Conservation (phyloP, 2,888 invertebrate genomes). For the Agonopterix heracliana region DNA sequence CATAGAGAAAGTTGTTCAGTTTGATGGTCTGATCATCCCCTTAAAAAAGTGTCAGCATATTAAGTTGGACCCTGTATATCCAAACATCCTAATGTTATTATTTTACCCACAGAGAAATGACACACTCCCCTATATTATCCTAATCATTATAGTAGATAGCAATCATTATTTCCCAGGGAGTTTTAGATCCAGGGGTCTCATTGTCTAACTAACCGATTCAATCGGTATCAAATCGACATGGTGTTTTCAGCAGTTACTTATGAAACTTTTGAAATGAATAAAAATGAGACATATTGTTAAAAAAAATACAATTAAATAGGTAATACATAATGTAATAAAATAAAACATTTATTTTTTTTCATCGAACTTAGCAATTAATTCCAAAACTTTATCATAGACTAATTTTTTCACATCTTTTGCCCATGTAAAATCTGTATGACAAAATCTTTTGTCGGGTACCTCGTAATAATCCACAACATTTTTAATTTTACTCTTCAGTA, state of each 20-base stretch:
- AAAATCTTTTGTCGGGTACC: conserved; percentile 23
- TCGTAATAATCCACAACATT: conserved; percentile 33
- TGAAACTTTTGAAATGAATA: conserved; percentile 28
- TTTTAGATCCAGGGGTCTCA: conserved; percentile 48
- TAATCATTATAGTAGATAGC: conserved; percentile 29
- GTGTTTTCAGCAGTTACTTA: conserved; percentile 48
- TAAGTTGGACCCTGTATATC: no score
- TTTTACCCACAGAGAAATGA: no score
- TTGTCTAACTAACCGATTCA: no score
- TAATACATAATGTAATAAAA: no score
- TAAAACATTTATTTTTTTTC: no score
- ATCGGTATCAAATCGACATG: no score
- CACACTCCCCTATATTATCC: conserved; percentile 15
- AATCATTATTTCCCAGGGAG: conserved; percentile 39
- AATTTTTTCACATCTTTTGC: neutral
- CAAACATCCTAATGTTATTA: no score
- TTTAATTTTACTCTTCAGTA: conserved; percentile 31
- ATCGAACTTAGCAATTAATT: neutral
- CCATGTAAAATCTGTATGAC: neutral
- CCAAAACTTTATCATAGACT: neutral
- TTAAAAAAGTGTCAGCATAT: no score
- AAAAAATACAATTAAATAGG: no score
- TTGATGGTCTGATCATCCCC: no score
- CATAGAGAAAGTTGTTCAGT: no score
- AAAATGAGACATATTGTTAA: no score